Percentiles rank a stretch among this genome's conserved stretches.
phyloP scores from a whole-genome alignment of 2,888 invertebrate species.

The Microdon myrmicae region DNA sequence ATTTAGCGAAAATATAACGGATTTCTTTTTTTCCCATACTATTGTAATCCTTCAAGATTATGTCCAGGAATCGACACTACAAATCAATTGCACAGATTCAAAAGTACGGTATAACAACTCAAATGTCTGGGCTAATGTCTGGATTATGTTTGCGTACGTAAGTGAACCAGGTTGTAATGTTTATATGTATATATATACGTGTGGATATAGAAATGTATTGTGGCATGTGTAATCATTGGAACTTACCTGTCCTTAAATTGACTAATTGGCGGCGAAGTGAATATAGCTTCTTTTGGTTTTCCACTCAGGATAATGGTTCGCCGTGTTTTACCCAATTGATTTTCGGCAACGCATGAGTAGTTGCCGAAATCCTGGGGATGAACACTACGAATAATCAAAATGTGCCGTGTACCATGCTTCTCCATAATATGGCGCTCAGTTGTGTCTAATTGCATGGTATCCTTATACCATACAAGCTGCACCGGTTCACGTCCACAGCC shows the following conservation, averaged over 20 bases:
- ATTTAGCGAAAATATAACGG: too few relatives aligned
- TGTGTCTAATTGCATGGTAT: constrained; percentile 76
- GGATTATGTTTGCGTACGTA: too few relatives aligned
- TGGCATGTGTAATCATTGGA: too few relatives aligned
- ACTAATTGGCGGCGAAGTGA: constrained; percentile 73
- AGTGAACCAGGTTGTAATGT: too few relatives aligned
- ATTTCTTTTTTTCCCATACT: too few relatives aligned
- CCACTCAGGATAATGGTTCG: constrained; percentile 76
- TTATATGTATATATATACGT: too few relatives aligned
- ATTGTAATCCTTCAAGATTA: too few relatives aligned
- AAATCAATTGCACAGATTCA: too few relatives aligned
- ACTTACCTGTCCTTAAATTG: constrained; percentile 68
- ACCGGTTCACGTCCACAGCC: constrained; percentile 49
- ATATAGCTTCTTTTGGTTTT: constrained; percentile 74
- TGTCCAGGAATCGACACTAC: too few relatives aligned
- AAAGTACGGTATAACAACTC: too few relatives aligned
- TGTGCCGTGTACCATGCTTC: constrained; percentile 74
- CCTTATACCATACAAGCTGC: constrained; percentile 76
- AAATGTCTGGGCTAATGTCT: too few relatives aligned
- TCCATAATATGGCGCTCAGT: constrained; percentile 76
- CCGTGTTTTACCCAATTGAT: constrained; percentile 74
- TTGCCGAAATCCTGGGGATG: constrained; percentile 76
- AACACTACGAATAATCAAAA: constrained; percentile 75
- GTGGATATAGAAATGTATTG: too few relatives aligned
- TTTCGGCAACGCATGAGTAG: constrained; percentile 77